Conservation (phyloP, 2,113 vertebrate genomes). For the Phainopepla nitens region DNA sequence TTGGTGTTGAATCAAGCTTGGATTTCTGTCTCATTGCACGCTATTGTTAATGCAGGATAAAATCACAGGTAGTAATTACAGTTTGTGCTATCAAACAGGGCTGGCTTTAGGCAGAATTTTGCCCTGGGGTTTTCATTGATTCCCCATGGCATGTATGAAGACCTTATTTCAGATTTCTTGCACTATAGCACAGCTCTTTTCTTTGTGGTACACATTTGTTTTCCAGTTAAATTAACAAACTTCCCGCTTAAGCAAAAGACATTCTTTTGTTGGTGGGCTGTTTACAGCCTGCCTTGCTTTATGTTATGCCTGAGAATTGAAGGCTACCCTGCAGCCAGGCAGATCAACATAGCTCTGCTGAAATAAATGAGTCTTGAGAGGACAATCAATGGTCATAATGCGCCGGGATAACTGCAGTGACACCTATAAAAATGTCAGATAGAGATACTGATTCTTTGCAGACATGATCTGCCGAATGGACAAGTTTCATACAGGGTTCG, state of each 20-base stretch:
- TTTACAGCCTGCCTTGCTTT: not conserved
- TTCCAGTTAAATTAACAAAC: not conserved
- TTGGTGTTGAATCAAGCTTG: not conserved
- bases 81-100: not conserved
- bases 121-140: not conserved
- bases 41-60: not conserved
- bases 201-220: not conserved
- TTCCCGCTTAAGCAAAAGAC: not conserved
- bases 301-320: not conserved
- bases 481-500: not conserved
- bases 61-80: not conserved
- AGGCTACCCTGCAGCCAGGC: not conserved
- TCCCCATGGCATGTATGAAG: not conserved
- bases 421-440: constrained; percentile 17
- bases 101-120: not conserved
- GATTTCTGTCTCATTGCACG: not conserved
- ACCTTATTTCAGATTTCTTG: not conserved
- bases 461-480: not conserved
- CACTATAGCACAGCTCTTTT: not conserved
- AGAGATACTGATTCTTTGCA: not conserved
- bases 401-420: constrained; percentile 4
- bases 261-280: not conserved
- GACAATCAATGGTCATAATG: not conserved
- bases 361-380: constrained; percentile 31
- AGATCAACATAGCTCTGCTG: not conserved